A percentile compares a stretch with the other conserved stretches of the same genome.
Evolutionary conservation across 2,113 vertebrate genomes (phyloP).

Genomic region (Morone saxatilis): DNA sequence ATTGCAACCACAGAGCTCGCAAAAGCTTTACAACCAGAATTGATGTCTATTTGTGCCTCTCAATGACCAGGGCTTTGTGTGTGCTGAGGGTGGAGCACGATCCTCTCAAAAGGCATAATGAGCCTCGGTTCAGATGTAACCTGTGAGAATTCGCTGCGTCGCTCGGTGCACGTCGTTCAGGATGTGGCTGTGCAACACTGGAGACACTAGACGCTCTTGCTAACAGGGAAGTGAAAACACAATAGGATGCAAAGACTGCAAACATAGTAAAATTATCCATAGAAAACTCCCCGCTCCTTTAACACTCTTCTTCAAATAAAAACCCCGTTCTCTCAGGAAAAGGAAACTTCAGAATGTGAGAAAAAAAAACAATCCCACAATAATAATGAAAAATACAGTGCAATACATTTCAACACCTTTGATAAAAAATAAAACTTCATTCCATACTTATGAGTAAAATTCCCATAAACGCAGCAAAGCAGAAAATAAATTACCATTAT

Average conservation of each 20-base stretch:
- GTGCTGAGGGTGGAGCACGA: slow-evolving; percentile 34
- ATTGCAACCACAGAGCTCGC: slow-evolving; percentile 60
- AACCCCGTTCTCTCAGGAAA: slow-evolving; percentile 43
- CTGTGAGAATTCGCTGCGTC: slow-evolving; percentile 21
- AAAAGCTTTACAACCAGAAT: slow-evolving; percentile 76
- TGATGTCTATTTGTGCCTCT: slow-evolving; percentile 65
- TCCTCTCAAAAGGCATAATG: slow-evolving; percentile 51
- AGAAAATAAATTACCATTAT: slow-evolving; percentile 77
- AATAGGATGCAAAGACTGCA: slow-evolving; percentile 61
- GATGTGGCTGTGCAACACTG: slow-evolving; percentile 52
- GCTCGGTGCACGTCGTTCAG: slow-evolving; percentile 52
- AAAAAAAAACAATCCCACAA: slow-evolving; percentile 41
- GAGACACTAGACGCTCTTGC: slow-evolving; percentile 40
- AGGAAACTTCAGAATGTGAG: slow-evolving; percentile 47
- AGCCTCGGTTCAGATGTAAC: slow-evolving; percentile 59
- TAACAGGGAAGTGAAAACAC: slow-evolving; percentile 55
- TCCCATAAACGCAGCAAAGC: slow-evolving; percentile 73
- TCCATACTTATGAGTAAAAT: slow-evolving; percentile 69
- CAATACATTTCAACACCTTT: slow-evolving; percentile 69
- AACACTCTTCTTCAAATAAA: slow-evolving; percentile 59
- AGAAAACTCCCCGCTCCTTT: slow-evolving; percentile 52
- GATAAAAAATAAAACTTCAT: slow-evolving; percentile 77
- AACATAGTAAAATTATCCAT: slow-evolving; percentile 70
- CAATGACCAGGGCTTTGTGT: slow-evolving; percentile 54
- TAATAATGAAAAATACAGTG: slow-evolving; percentile 72